Base-by-base conservation (phyloP, 2,113 vertebrate genomes). In the Syngnathus floridae region DNA sequence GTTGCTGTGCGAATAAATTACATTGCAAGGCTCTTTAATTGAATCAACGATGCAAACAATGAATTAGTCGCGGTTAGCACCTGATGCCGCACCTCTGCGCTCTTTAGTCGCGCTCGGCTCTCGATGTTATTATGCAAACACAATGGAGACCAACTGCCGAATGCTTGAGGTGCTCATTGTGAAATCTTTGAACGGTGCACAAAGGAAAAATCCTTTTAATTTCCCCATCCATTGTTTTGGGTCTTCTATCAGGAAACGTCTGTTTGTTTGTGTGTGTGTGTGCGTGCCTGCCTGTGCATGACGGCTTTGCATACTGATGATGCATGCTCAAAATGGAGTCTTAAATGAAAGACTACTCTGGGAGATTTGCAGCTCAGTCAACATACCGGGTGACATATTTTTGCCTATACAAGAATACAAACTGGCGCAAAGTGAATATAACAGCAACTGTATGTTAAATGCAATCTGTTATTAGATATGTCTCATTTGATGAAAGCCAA, bases 341-440 rank as follows among this genome's bases (percentile, higher is more conserved):
- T 60, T 40, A 11, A 12, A 60, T 54, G 51, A 41, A 60, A 40
- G 35, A n/a, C 16, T 37, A 54, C 68, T 64, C 19, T 17, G 19
- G 67, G 45, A 82, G 57, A 68, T 75, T 75, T 73, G 55, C 1
- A 11, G 40, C 40, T n/a, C 48, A 3, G 14, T 76, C 21, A 60
- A 46, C 64, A 49, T 49, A 45, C 58, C 52, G 64, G 62, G 38
- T 54, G 48, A 43, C 17, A 55, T 12, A 14, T 22, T 19, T 10
- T 19, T 31, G 26, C 16, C 11, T 11, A 11, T 41, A 41, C 7
- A 11, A 41, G 40, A 10, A 41, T 41, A 41, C 40, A 41, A 31
- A 31, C 26, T 31, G 26, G n/a, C 26, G 5, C 5, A 31, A 55
- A 55, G 22, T 13, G 26, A 31, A 31, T 31, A 31, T 3, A 26